A percentile compares a stretch with the other conserved stretches of the same genome.
Conservation (phyloP, 2,113 vertebrate species). For the Riparia riparia region DNA sequence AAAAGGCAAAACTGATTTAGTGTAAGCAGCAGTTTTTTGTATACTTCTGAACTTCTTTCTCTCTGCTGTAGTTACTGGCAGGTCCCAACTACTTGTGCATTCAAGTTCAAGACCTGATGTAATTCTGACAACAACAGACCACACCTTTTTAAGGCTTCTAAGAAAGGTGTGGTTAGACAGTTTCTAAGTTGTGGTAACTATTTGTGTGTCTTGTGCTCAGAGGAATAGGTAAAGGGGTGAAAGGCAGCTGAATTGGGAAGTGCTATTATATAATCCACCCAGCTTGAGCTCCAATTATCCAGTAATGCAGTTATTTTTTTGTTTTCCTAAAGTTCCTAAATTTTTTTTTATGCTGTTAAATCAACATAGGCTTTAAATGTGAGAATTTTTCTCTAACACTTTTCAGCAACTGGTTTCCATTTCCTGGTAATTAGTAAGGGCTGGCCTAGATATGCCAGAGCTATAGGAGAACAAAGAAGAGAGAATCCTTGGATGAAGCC, state of each 20-base stretch:
- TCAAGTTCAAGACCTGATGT: slow-evolving; percentile 29
- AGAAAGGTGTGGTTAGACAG: not conserved
- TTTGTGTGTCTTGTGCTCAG: not conserved
- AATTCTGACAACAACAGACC: slow-evolving; percentile 19
- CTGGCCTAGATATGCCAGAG: slow-evolving; percentile 5
- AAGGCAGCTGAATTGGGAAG: not conserved
- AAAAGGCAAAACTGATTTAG: not conserved
- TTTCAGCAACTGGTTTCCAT: not conserved
- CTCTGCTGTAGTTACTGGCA: not conserved
- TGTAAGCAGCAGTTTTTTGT: not conserved
- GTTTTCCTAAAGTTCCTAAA: not conserved
- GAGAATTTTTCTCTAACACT: not conserved
- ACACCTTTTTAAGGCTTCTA: slow-evolving; percentile 27
- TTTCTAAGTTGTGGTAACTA: slow-evolving; percentile 22
- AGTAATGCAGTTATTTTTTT: not conserved
- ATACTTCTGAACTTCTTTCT: not conserved
- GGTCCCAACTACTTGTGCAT: slow-evolving; percentile 7
- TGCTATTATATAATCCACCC: not conserved
- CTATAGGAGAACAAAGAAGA: not conserved
- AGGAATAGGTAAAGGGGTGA: not conserved
- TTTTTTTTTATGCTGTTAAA: not conserved
- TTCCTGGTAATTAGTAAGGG: not conserved
- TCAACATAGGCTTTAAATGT: not conserved
- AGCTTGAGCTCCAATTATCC: not conserved
- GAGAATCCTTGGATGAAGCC: not conserved